These are phyloP conservation scores for human (Homo sapiens) DNA, from an alignment of 2,113 vertebrate genomes.

Conservation along the genomic window DNA sequence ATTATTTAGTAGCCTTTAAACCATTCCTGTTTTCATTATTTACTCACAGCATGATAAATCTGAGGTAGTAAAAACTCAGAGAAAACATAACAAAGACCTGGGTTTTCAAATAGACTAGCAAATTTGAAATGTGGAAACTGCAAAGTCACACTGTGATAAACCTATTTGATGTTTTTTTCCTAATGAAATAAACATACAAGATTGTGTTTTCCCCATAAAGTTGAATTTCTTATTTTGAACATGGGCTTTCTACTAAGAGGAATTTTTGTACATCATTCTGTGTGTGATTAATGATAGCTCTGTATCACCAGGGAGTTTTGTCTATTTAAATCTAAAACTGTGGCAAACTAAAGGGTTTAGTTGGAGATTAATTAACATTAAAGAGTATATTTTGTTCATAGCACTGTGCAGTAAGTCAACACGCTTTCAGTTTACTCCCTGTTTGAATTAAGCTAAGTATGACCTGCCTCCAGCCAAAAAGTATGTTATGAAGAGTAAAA, in stretches of 20 bases:
- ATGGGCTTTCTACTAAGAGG: conserved; percentile 7
- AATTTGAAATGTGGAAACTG: neutral
- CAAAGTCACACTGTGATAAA: conserved; percentile 27
- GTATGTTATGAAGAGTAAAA: neutral
- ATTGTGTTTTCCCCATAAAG: conserved; percentile 39
- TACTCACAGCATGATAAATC: conserved; percentile 49
- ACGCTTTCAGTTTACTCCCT: neutral
- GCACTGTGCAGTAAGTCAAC: conserved; percentile 41
- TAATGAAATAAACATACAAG: conserved; percentile 52
- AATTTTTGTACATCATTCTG: conserved; percentile 2
- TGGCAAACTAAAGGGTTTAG: conserved; percentile 9
- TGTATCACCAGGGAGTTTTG: neutral
- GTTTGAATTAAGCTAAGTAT: neutral
- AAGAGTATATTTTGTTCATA: conserved; percentile 41
- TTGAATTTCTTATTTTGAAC: conserved; percentile 35
- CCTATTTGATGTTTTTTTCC: conserved; percentile 44
- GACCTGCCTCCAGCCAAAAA: neutral
- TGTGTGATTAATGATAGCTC: conserved; percentile 30
- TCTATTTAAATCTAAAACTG: neutral
- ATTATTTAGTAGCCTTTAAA: conserved; percentile 60
- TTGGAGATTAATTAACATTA: conserved; percentile 37
- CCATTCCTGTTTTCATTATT: conserved; percentile 43
- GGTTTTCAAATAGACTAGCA: conserved; percentile 12
- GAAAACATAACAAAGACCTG: conserved; percentile 8
- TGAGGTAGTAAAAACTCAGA: conserved; percentile 35